Evolutionary conservation across 2,113 vertebrate species (phyloP).

Genomic region (Thinocorus orbignyianus): DNA sequence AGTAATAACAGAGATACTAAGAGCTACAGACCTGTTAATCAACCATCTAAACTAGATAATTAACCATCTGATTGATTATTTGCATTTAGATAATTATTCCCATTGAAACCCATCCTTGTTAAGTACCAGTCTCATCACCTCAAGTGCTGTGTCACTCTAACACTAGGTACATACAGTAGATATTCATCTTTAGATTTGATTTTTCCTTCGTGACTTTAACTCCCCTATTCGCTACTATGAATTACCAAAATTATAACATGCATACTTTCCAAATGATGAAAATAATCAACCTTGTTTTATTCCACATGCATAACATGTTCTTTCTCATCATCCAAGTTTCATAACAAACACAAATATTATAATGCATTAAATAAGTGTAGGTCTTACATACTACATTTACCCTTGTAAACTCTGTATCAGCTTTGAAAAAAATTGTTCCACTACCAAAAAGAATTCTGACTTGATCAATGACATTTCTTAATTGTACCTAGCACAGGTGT

Average conservation of each 20-base stretch:
- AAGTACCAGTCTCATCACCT: neutral
- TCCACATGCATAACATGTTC: neutral
- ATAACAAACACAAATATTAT: neutral
- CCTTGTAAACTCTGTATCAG: neutral
- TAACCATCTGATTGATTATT: neutral
- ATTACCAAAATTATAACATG: neutral
- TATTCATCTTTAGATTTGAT: neutral
- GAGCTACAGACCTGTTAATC: neutral
- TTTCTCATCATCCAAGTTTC: neutral
- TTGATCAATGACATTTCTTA: neutral
- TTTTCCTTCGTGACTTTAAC: neutral
- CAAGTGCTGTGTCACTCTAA: neutral
- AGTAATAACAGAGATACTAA: neutral
- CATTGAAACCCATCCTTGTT: neutral
- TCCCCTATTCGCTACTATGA: neutral
- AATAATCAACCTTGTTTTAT: neutral
- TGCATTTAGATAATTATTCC: neutral
- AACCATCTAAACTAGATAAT: neutral
- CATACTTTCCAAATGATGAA: neutral
- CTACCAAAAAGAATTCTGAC: neutral
- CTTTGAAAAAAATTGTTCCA: neutral
- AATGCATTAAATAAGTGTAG: neutral
- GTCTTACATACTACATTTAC: neutral
- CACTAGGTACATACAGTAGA: neutral
- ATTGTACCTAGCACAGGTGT: neutral